Percentiles rank a stretch among this genome's conserved stretches.
phyloP scores from a whole-genome alignment of 2,113 vertebrate species.

The Sorex araneus region DNA sequence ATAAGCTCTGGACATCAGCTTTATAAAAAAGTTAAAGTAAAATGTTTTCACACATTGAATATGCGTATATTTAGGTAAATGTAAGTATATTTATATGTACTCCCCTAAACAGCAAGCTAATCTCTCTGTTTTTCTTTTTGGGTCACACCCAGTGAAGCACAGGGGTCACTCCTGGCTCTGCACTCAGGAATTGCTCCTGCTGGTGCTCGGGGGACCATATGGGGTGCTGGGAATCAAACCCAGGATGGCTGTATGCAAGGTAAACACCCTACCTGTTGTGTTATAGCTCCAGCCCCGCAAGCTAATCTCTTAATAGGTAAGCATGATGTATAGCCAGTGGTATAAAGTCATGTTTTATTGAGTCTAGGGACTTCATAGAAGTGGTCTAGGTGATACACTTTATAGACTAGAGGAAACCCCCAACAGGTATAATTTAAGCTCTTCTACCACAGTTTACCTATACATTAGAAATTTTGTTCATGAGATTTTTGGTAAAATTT shows the following conservation, averaged over 20 bases:
- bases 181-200: no score
- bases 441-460: background rate
- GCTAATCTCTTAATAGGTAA: background rate
- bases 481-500: background rate
- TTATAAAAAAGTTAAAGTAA: background rate
- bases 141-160: no score
- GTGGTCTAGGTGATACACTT: background rate
- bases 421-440: background rate
- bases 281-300: no score
- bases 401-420: background rate
- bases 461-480: background rate
- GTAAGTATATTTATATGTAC: background rate
- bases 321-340: background rate
- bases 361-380: background rate
- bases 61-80: slow-evolving; percentile 11
- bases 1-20: background rate
- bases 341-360: background rate
- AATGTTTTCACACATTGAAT: background rate
- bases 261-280: no score
- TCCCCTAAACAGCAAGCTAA: background rate
- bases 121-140: no score
- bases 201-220: no score
- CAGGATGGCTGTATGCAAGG: no score
- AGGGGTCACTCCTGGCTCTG: no score
- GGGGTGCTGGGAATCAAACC: no score